These are phyloP conservation scores for Lepus townsendii DNA, from an alignment of 2,797 vertebrate species.

Conservation along the genomic window DNA sequence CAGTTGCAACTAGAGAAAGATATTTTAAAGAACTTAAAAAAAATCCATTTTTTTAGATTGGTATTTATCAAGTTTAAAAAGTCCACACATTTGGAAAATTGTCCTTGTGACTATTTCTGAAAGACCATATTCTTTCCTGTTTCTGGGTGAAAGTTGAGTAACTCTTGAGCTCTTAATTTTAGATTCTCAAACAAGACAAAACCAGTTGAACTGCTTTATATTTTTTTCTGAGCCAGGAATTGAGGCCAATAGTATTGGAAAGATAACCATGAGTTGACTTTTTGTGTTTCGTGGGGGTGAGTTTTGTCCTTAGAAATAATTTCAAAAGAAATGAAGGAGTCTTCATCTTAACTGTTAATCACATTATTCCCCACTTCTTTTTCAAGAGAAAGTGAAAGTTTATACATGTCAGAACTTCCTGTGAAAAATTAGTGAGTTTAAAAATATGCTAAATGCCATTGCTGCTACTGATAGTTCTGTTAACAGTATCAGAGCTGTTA, in stretches of 20 bases:
- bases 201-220: constrained; percentile 74
- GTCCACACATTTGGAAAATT: constrained; percentile 37
- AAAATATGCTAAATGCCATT: constrained; percentile 14
- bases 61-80: constrained; percentile 40
- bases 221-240: constrained; percentile 68
- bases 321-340: constrained; percentile 57
- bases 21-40: not conserved
- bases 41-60: not conserved
- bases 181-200: constrained; percentile 62
- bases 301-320: constrained; percentile 49
- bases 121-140: constrained; percentile 43
- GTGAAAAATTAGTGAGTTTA: constrained; percentile 38
- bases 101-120: constrained; percentile 54
- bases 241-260: constrained; percentile 56
- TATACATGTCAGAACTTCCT: constrained; percentile 1
- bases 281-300: constrained; percentile 56
- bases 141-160: constrained; percentile 68
- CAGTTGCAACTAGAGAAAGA: constrained; percentile 62
- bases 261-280: constrained; percentile 54
- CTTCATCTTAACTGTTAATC: constrained; percentile 46
- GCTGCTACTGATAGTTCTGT: not conserved
- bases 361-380: constrained; percentile 24
- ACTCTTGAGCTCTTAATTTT: constrained; percentile 73
- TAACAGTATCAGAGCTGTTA: not conserved
- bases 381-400: constrained; percentile 50